Conservation (phyloP, 1,140 invertebrate species). For the Drosophila nigromelanica region DNA sequence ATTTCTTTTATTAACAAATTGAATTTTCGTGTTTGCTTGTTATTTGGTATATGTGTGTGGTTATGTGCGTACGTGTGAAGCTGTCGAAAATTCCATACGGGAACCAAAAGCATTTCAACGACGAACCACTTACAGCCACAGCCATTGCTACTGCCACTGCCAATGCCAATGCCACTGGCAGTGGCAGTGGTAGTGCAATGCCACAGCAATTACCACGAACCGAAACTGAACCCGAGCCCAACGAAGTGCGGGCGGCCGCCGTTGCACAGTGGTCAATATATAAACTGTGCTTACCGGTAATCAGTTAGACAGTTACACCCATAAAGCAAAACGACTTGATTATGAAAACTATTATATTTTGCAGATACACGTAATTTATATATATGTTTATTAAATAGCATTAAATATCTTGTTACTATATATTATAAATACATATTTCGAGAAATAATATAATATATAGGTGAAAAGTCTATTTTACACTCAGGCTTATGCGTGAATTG, state of each 20-base stretch:
- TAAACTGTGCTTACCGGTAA: neutral
- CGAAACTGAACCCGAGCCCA: conserved; percentile 44
- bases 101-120: conserved; percentile 38
- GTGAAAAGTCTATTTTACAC: no score
- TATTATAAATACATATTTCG: no score
- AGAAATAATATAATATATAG: no score
- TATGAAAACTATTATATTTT: no score
- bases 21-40: conserved; percentile 61
- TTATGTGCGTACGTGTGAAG: conserved; percentile 18
- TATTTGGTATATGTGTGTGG: conserved; percentile 13
- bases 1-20: conserved; percentile 64
- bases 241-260: conserved; percentile 57
- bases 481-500: no score
- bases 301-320: neutral
- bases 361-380: no score
- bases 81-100: conserved; percentile 38
- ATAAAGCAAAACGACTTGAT: no score
- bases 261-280: conserved; percentile 6
- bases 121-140: conserved; percentile 37
- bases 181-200: conserved; percentile 22
- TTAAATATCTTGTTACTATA: no score
- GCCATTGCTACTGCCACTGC: conserved; percentile 7
- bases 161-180: conserved; percentile 37
- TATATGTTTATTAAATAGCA: no score
- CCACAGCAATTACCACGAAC: conserved; percentile 56